phyloP scores from a whole-genome alignment of 2,888 invertebrate species.

The Arrhopalites spinosus region DNA sequence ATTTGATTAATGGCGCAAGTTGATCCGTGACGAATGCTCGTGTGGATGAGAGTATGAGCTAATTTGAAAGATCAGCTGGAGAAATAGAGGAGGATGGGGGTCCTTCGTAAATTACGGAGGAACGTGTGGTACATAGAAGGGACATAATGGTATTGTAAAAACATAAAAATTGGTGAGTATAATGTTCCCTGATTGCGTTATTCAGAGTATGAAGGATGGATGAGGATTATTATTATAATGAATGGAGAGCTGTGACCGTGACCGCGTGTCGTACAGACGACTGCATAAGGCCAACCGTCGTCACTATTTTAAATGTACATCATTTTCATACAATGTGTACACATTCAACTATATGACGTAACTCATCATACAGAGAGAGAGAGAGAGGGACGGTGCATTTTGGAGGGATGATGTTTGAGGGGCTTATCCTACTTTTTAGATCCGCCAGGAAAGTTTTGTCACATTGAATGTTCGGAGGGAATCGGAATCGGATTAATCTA shows the following conservation, averaged over 20 bases:
- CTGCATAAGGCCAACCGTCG: background rate
- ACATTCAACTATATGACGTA: background rate
- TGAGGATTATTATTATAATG: constrained; percentile 11
- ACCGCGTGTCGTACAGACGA: constrained; percentile 5
- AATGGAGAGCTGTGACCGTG: constrained; percentile 25
- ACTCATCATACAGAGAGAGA: background rate
- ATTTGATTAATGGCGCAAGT: background rate
- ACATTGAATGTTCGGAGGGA: constrained; percentile 21
- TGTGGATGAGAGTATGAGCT: background rate
- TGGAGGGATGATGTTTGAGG: background rate
- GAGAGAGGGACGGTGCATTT: background rate
- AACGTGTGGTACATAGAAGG: too few species aligned
- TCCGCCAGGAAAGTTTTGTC: constrained; percentile 24
- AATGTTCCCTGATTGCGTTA: constrained; percentile 17
- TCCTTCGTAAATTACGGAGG: too few species aligned
- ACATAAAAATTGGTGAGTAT: too few species aligned
- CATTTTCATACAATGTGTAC: background rate
- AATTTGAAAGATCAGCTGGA: too few species aligned
- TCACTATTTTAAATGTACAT: constrained; percentile 9
- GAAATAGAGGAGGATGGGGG: background rate
- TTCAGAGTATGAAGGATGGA: background rate
- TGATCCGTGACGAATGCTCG: background rate
- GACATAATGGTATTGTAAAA: too few species aligned
- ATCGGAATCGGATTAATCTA: constrained; percentile 35
- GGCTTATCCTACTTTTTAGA: background rate